Base-by-base conservation (phyloP, 2,888 invertebrate genomes). In the Buathra laborator region DNA sequence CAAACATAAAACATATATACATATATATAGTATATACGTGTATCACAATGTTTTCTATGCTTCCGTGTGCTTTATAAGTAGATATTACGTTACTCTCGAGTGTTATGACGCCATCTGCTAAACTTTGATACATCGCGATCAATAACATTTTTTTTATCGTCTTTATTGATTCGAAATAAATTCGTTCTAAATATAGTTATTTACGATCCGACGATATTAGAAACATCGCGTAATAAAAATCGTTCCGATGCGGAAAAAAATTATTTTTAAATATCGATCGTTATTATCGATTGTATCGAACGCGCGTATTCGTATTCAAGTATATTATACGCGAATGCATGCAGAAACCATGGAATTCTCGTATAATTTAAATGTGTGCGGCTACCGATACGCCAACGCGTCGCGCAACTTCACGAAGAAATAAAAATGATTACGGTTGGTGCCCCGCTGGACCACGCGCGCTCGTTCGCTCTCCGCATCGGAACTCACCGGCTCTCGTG, bases 361-460 rank as follows among this genome's bases (percentile, higher is more conserved):
- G 86, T 75, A 86, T 88, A 89, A 90, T 90, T 90, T 86, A 86
- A 89, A 90, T 83, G 86, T 87, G 81, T 66, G 82, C 44, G 48
- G 91, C 86, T 90, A 91, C 90, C 88, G 89, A 91, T 91, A 90
- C 92, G 89, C 92, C 91, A 91, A 92, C 92, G 91, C 89, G 43
- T 32, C 43, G 59, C 51, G 37, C 24, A 53, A 74, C 86, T 72
- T 84, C 83, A 79, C 86, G 83, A 24, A 10, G 9, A 7, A 4
- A 37, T 37, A 37, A 76, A 81, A 85, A 88, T 87, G 86, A 87
- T 85, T 86, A 86, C 80, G 80, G 48, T 37, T 19, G 24, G 62
- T 37, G 37, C 62, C 24, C 64, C 62, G 46, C 64, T 81, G 77
- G 59, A 80, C 66, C 80, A 46, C 70, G 71, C 62, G 37, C 37